These are phyloP conservation scores for Lucinisca nassula DNA, from an alignment of 2,888 invertebrate genomes.

Conservation along the genomic window DNA sequence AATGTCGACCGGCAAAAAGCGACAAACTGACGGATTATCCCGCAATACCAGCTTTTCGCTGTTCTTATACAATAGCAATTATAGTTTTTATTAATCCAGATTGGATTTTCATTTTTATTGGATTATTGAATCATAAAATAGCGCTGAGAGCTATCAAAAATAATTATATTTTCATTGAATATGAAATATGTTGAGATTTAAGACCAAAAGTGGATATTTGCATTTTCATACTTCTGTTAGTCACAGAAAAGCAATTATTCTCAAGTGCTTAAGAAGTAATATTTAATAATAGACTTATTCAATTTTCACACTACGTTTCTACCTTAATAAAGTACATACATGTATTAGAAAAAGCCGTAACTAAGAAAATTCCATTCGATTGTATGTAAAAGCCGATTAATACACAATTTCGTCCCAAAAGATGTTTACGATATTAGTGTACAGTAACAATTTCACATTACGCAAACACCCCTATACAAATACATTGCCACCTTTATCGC, in stretches of 20 bases:
- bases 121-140: slow-evolving; percentile 6
- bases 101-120: slow-evolving; percentile 1
- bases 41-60: not conserved
- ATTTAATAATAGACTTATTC: not conserved
- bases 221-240: not conserved
- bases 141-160: not conserved
- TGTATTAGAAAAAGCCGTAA: too few species aligned
- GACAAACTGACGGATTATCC: too few species aligned
- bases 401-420: too few species aligned
- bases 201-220: not conserved
- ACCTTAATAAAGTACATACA: not conserved
- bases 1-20: too few species aligned
- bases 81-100: not conserved
- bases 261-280: not conserved
- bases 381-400: too few species aligned
- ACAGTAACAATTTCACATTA: too few species aligned
- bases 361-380: too few species aligned
- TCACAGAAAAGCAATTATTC: not conserved
- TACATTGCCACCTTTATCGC: too few species aligned
- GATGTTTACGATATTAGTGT: too few species aligned
- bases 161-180: not conserved
- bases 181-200: not conserved
- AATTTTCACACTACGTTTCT: not conserved
- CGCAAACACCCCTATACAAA: too few species aligned
- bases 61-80: not conserved